Evolutionary conservation across 2,113 vertebrate genomes (phyloP).

Genomic region (Peromyscus polionotus): DNA sequence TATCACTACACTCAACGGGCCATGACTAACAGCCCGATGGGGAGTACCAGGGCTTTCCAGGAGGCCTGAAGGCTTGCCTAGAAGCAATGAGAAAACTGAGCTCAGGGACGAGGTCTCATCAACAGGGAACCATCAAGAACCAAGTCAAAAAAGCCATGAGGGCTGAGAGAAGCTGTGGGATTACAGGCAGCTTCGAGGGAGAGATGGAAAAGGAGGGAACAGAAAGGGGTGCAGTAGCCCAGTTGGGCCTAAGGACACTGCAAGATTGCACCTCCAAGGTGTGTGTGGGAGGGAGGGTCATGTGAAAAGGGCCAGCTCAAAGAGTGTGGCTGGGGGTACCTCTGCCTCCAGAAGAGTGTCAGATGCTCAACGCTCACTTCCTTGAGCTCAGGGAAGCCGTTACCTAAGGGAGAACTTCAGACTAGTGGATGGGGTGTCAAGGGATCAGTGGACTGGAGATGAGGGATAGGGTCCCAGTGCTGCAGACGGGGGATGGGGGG

Average conservation of each 20-base stretch:
- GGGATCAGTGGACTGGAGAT: not conserved
- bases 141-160: not conserved
- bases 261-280: too few species aligned
- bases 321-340: too few species aligned
- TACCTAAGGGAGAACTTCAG: not conserved
- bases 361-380: not conserved
- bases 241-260: not conserved
- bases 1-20: not conserved
- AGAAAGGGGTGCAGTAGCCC: not conserved
- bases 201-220: not conserved
- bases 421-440: not conserved
- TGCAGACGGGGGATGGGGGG: not conserved
- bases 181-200: not conserved
- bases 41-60: too few species aligned
- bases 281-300: not conserved
- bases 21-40: not conserved
- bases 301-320: not conserved
- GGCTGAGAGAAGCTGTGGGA: not conserved
- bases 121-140: not conserved
- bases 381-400: not conserved
- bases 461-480: not conserved
- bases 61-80: not conserved
- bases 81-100: not conserved
- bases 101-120: not conserved
- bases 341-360: not conserved